Percentiles rank a stretch among this genome's conserved stretches.
These are phyloP conservation scores for Parazoanthus swiftii DNA, from an alignment of 92 coral and sea anemone species.

Conservation along the genomic window DNA sequence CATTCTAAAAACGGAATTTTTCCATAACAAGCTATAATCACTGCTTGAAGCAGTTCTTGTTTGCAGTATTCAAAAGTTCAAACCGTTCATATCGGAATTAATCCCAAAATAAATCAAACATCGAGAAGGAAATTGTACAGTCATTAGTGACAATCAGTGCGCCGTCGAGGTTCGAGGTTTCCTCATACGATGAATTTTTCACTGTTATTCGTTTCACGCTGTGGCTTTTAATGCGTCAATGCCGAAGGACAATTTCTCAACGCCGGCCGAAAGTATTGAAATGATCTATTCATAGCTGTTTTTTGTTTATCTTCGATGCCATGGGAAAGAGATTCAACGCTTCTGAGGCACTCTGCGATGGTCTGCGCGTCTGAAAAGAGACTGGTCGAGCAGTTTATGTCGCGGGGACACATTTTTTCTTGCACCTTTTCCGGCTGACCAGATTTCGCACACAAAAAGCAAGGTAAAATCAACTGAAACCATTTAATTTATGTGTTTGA, in stretches of 20 bases:
- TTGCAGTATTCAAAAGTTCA: neutral
- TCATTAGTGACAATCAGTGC: neutral
- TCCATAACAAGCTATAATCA: neutral
- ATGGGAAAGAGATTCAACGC: neutral
- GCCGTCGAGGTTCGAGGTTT: neutral
- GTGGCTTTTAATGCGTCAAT: neutral
- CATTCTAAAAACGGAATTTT: neutral
- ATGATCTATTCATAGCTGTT: neutral
- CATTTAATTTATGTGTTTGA: neutral
- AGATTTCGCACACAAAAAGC: no score
- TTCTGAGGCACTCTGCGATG: neutral
- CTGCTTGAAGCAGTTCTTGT: neutral
- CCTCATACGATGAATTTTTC: no score
- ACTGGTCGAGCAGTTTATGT: neutral
- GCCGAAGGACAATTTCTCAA: constrained; percentile 10
- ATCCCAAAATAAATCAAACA: neutral
- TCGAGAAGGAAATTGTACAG: neutral
- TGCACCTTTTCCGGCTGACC: neutral
- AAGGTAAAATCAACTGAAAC: neutral
- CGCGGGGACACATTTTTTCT: neutral
- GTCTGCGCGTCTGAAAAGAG: neutral
- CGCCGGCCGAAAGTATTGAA: neutral
- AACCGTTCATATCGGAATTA: neutral
- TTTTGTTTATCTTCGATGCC: neutral
- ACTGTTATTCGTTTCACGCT: neutral